These are phyloP conservation scores for Hippoglossus stenolepis DNA, from an alignment of 2,113 vertebrate species.

Conservation along the genomic window DNA sequence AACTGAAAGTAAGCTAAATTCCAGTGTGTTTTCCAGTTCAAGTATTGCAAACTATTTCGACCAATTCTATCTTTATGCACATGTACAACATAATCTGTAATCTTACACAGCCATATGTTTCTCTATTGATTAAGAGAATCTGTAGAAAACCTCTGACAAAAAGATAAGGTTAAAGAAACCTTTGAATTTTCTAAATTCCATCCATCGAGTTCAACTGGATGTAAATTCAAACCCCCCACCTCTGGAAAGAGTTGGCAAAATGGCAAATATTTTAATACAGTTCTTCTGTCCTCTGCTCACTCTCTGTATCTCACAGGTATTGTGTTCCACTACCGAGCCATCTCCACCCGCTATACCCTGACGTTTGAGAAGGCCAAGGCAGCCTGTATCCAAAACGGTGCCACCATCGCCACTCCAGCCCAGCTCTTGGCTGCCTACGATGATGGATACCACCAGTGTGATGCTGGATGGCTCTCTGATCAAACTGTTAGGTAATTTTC, in stretches of 20 bases:
- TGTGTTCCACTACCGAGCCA: slow-evolving; percentile 96
- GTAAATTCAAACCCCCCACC: not conserved
- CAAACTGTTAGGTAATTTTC: slow-evolving; percentile 92
- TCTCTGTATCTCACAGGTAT: slow-evolving; percentile 82
- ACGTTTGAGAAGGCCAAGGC: slow-evolving; percentile 92
- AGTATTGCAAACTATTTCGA: too few relatives aligned
- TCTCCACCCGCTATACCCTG: slow-evolving; percentile 93
- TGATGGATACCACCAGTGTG: slow-evolving; percentile 96
- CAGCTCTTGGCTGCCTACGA: slow-evolving; percentile 97
- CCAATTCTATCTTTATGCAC: not conserved
- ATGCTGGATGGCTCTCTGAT: slow-evolving; percentile 97
- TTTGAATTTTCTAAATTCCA: too few relatives aligned
- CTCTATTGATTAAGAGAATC: too few relatives aligned
- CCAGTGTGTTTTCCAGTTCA: too few relatives aligned
- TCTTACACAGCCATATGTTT: too few relatives aligned
- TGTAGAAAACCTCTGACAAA: too few relatives aligned
- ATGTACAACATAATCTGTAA: not conserved
- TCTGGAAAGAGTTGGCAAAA: not conserved
- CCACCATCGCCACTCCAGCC: slow-evolving; percentile 91
- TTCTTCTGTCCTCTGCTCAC: not conserved
- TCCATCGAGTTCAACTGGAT: too few relatives aligned
- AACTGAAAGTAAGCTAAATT: too few relatives aligned
- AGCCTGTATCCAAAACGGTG: slow-evolving; percentile 93
- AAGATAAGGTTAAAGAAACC: too few relatives aligned
- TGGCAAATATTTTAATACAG: too few relatives aligned